Conservation (phyloP, 2,797 vertebrate species). For the Anabas testudineus region DNA sequence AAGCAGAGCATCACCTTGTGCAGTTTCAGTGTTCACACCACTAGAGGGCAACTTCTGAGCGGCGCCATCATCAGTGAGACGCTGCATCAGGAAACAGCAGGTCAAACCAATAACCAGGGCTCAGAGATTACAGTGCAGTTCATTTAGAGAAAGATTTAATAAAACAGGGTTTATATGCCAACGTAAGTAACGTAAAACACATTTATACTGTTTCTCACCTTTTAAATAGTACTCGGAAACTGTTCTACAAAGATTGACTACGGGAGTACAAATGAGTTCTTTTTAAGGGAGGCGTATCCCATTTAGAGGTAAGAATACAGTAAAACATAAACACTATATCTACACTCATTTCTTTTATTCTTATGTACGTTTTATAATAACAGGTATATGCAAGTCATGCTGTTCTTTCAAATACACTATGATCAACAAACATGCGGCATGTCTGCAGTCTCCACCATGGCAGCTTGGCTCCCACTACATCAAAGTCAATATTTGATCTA, state of each 20-base stretch:
- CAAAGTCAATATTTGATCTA: constrained; percentile 6
- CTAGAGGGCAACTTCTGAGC: constrained; percentile 85
- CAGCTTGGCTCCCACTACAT: neutral
- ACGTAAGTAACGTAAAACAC: neutral
- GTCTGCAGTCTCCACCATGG: neutral
- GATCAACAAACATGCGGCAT: neutral
- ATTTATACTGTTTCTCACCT: constrained; percentile 3
- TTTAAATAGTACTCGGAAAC: neutral
- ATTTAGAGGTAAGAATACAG: neutral
- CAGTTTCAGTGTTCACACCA: constrained; percentile 81
- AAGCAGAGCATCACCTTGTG: constrained; percentile 81
- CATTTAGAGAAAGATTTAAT: constrained; percentile 18
- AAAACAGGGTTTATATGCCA: neutral
- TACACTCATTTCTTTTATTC: neutral
- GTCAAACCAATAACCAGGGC: constrained; percentile 60
- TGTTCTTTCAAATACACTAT: neutral
- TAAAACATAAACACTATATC: neutral
- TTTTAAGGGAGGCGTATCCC: neutral
- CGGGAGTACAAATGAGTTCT: neutral
- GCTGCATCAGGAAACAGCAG: constrained; percentile 79
- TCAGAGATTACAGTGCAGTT: constrained; percentile 38
- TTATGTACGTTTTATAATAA: neutral
- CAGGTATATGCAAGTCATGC: neutral
- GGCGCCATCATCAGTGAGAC: constrained; percentile 74
- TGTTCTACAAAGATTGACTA: constrained; percentile 3